Conservation (phyloP, 1,140 invertebrate genomes). For the Habropoda laboriosa region DNA sequence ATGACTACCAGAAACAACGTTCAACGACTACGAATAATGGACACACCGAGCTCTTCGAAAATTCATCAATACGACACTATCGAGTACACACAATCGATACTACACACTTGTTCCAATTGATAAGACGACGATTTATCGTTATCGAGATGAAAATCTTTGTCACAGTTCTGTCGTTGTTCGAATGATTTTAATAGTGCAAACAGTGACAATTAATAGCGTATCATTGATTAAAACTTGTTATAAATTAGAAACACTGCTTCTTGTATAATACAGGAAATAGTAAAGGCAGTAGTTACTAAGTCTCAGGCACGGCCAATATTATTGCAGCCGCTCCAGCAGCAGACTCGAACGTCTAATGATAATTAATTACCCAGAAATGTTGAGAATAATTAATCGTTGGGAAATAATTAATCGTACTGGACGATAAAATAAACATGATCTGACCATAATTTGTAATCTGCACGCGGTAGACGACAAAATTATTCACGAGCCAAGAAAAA, state of each 20-base stretch:
- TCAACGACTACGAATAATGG: neutral
- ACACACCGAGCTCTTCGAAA: neutral
- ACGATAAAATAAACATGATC: slow-evolving; percentile 54
- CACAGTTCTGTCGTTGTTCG: too few relatives aligned
- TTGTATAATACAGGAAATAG: too few relatives aligned
- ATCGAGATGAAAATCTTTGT: too few relatives aligned
- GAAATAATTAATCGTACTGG: slow-evolving; percentile 55
- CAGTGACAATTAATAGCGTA: too few relatives aligned
- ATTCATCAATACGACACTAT: neutral
- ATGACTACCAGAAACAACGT: neutral
- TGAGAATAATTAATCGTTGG: slow-evolving; percentile 57
- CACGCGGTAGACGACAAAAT: neutral
- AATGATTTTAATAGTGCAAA: too few relatives aligned
- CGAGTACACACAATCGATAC: neutral
- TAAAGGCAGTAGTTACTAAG: neutral
- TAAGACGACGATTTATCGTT: too few relatives aligned
- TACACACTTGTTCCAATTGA: neutral
- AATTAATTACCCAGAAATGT: slow-evolving; percentile 58
- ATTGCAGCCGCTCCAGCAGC: slow-evolving; percentile 1
- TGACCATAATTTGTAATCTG: slow-evolving; percentile 57
- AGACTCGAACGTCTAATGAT: slow-evolving; percentile 47
- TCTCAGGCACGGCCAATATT: slow-evolving; percentile 31
- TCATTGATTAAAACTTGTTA: too few relatives aligned
- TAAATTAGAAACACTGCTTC: too few relatives aligned
- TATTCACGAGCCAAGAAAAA: neutral